Base-by-base conservation (phyloP, 2,888 invertebrate species). In the Torymus tubicola region DNA sequence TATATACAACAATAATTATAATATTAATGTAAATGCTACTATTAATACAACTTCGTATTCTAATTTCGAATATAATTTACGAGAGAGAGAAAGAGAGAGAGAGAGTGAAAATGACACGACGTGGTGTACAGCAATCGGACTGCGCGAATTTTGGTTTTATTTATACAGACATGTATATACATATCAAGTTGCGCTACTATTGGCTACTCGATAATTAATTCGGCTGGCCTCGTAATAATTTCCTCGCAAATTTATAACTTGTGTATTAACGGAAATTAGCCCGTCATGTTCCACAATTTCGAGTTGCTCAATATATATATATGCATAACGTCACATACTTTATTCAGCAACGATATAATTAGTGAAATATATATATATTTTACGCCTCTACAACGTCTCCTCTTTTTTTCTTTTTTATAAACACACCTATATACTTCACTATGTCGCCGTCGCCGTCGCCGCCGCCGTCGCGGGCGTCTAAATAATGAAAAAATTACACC, bases 401-500 rank as follows among this genome's bases (percentile, higher is more conserved):
- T 5, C 8, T 8, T 8, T 42, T 42, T 42, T 42, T 42, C 42
- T 42, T 8, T 1, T 8, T 8, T 42, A 42, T 42, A 8, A 5
- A 42, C 5, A 42, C 42, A 42, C 42, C 5, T 8, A 5, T 8
- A 5, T 42, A 42, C 42, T 42, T 42, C 42, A 42, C 42, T 8
- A 8, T n/a, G n/a, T n/a, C n/a, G n/a, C n/a, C n/a, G n/a, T n/a
- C n/a, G 8, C 8, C 42, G 42, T 21, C 21, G 21, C 21, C 21
- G 2, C 21, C 42, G 8, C 10, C 42, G 42, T 8, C 42, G 8
- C 42, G 42, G 8, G n/a, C 42, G 12, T 16, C 5, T 67, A 53
- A 67, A 67, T 67, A 67, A 67, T 67, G 67, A n/a, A 53, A 67
- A 67, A 67, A 67, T 67, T 67, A 67, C 21, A 52, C 18, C 16